Conservation (phyloP, 2,888 invertebrate genomes). For the Sicus ferrugineus region DNA sequence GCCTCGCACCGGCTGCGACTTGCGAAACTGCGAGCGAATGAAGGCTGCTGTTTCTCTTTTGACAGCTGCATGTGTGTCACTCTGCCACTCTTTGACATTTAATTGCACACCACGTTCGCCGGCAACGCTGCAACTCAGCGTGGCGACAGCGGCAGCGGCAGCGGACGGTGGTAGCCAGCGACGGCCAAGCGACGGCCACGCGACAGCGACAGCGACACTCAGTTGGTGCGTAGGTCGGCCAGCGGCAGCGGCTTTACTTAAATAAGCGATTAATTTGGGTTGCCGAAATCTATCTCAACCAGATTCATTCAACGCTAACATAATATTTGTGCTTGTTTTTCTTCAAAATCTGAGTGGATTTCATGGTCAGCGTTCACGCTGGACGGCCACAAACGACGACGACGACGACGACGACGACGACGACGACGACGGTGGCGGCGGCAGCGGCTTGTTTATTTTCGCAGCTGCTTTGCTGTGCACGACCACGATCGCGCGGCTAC, state of each 20-base stretch:
- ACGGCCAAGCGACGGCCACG: not conserved
- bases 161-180: too few species aligned
- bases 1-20: too few species aligned
- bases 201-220: not conserved
- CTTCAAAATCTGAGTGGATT: too few species aligned
- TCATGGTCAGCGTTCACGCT: too few species aligned
- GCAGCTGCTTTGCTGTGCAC: not conserved
- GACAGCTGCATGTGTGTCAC: not conserved
- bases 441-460: not conserved
- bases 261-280: not conserved
- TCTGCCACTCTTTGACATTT: not conserved
- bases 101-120: too few species aligned
- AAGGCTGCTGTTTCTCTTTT: slow-evolving; percentile 22
- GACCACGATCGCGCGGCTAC: too few species aligned
- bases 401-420: too few species aligned
- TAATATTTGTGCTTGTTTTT: not conserved
- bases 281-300: not conserved
- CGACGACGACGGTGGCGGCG: too few species aligned
- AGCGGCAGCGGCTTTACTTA: not conserved
- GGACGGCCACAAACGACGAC: too few species aligned
- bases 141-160: too few species aligned
- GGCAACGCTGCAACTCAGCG: too few species aligned
- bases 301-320: not conserved
- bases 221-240: not conserved
- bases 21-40: too few species aligned